Evolutionary conservation across 2,113 vertebrate species (phyloP).

Genomic region (Seriola dumerili): DNA sequence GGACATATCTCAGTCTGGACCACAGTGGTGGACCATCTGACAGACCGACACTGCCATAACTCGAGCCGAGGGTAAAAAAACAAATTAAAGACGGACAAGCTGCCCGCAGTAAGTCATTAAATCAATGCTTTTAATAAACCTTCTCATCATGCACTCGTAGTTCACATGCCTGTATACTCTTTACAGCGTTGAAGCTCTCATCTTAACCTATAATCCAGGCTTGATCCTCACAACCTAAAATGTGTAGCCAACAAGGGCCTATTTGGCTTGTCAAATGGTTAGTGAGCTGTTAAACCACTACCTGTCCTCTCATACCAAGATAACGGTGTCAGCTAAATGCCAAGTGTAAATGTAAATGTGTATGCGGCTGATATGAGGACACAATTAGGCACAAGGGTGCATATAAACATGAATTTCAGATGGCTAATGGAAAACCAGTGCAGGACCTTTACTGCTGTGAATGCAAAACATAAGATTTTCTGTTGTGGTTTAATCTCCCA

Average conservation of each 20-base stretch:
- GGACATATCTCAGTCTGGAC: background rate
- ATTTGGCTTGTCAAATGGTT: conserved; percentile 48
- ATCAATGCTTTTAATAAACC: conserved; percentile 50
- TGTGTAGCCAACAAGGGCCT: conserved; percentile 31
- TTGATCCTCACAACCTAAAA: conserved; percentile 50
- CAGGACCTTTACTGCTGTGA: conserved; percentile 30
- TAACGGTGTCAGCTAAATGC: conserved; percentile 51
- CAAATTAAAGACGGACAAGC: background rate
- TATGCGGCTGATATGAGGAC: conserved; percentile 19
- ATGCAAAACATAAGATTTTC: conserved; percentile 36
- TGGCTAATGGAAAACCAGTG: conserved; percentile 26
- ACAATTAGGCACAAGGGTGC: conserved; percentile 40
- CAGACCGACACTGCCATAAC: background rate
- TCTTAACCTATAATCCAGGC: conserved; percentile 42
- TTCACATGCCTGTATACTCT: conserved; percentile 28
- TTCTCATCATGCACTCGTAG: conserved; percentile 26
- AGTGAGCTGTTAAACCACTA: conserved; percentile 44
- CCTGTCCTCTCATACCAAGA: conserved; percentile 34
- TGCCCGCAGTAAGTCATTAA: conserved; percentile 28
- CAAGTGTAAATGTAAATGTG: conserved; percentile 51
- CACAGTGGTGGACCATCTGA: background rate
- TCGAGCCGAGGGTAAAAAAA: background rate
- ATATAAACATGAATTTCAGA: conserved; percentile 27
- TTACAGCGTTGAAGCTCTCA: conserved; percentile 7
- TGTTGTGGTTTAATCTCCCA: conserved; percentile 37